Evolutionary conservation across 2,797 vertebrate species (phyloP), one percentile per base, ranked within the genome.

Genomic region (Atherinosoma microstoma): DNA sequence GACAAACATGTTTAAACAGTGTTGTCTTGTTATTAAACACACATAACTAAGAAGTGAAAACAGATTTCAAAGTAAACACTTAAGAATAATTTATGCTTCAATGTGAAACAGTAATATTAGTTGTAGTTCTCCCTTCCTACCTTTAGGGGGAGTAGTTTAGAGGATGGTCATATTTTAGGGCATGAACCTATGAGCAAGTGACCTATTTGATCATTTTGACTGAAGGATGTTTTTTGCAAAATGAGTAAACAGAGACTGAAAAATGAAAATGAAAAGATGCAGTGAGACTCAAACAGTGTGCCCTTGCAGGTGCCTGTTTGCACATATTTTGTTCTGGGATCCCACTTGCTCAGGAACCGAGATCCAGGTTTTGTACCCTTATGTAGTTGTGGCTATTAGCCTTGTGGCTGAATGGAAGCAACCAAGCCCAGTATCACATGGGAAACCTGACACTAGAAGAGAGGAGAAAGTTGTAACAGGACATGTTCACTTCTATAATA

Each of bases 391-490:
- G 20, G 22, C 3, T 22, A 1, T 22, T 2, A 2, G 2, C 47
- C 6, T n/a, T n/a, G 5, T 20, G 18, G 45, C 18, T n/a, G 20
- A 49, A 49, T n/a, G 20, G 18, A n/a, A n/a, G 45, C 3, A 49
- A 20, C 20, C 20, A 12, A n/a, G 22, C 22, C 49, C n/a, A 24
- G 9, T 13, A 1, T 40, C 35, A 40, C 11, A 22, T 40, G 58
- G n/a, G 22, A 29, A 61, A 61, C 11, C n/a, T 61, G 59, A 40
- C 24, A 61, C 35, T 36, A 60, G 34, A 38, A n/a, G 12, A 38
- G 34, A 1, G 58, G 59, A 42, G 22, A 7, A 12, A 11, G 13
- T 2, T 8, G 13, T 7, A 29, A 10, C 36, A 9, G 8, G 10
- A 16, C 1, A 29, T 61, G 38, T 29, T 42, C 27, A 27, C 38